Conservation (phyloP, 2,888 invertebrate species). For the Tachystola acroxantha region DNA sequence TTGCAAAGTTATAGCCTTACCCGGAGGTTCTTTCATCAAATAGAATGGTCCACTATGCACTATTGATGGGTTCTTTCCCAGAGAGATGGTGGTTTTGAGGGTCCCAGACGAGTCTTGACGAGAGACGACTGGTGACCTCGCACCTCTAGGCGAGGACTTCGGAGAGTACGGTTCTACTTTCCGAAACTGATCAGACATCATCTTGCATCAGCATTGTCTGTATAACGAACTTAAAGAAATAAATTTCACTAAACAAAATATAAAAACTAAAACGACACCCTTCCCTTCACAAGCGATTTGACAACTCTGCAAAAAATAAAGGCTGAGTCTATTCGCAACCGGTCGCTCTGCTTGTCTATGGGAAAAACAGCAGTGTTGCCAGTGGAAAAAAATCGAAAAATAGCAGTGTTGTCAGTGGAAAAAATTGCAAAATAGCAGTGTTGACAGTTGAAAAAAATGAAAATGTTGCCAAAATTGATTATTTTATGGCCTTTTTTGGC, state of each 20-base stretch:
- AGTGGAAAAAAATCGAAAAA: too few species aligned
- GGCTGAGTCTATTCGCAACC: too few species aligned
- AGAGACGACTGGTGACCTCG: slow-evolving; percentile 96
- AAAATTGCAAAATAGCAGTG: too few species aligned
- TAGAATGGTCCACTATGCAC: slow-evolving; percentile 99
- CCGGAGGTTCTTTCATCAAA: slow-evolving; percentile 97
- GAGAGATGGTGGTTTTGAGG: slow-evolving; percentile 96
- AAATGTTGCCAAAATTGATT: too few species aligned
- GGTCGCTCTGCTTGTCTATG: too few species aligned
- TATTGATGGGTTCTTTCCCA: slow-evolving; percentile 98
- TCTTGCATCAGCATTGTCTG: slow-evolving; percentile 82
- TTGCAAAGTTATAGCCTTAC: slow-evolving; percentile 70
- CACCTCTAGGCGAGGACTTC: slow-evolving; percentile 95
- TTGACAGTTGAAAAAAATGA: too few species aligned
- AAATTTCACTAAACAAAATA: slow-evolving; percentile 58
- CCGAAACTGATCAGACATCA: slow-evolving; percentile 95
- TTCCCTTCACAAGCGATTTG: slow-evolving; percentile 33
- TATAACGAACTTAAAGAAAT: slow-evolving; percentile 50
- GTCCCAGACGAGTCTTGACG: slow-evolving; percentile 98
- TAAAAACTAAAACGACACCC: slow-evolving; percentile 52
- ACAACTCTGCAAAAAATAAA: slow-evolving; percentile 30
- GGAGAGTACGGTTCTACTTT: slow-evolving; percentile 97
- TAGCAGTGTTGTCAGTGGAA: too few species aligned
- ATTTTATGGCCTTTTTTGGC: too few species aligned
- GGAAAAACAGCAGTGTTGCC: too few species aligned